Conservation (phyloP, 2,888 invertebrate species). For the Eumacrocentrus americanus region DNA sequence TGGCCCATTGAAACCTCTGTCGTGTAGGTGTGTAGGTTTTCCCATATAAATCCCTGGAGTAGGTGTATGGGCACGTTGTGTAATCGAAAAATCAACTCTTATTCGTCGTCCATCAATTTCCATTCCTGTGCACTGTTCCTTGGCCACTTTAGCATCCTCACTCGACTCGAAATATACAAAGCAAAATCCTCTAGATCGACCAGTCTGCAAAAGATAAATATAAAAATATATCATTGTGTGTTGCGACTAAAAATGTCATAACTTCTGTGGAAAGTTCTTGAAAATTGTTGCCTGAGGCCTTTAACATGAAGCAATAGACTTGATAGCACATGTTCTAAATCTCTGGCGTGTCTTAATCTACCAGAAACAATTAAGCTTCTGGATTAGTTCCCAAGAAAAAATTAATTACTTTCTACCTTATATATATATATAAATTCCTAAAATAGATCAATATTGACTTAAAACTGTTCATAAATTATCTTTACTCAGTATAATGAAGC, state of each 20-base stretch:
- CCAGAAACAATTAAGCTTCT: constrained; percentile 13
- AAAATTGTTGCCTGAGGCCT: constrained; percentile 56
- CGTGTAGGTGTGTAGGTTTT: constrained; percentile 74
- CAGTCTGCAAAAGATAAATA: constrained; percentile 71
- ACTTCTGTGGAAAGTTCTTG: background rate
- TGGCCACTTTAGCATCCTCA: constrained; percentile 91
- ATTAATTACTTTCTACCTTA: background rate
- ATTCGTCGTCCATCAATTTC: constrained; percentile 93
- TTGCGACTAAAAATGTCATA: constrained; percentile 25
- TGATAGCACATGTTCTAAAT: constrained; percentile 55
- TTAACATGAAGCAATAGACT: constrained; percentile 51
- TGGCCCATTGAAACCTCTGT: constrained; percentile 53
- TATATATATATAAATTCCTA: no score
- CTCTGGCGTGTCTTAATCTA: constrained; percentile 43
- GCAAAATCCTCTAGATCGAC: constrained; percentile 93
- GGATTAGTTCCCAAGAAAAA: constrained; percentile 1
- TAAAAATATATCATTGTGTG: no score
- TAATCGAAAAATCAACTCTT: constrained; percentile 94
- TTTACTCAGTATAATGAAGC: no score
- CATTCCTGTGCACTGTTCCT: constrained; percentile 92
- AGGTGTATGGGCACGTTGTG: constrained; percentile 94
- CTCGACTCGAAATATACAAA: constrained; percentile 91
- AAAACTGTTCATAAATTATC: no score
- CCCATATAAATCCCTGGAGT: constrained; percentile 98
- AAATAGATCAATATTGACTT: background rate